Conservation (phyloP, 2,797 vertebrate species). For the Paguma larvata region DNA sequence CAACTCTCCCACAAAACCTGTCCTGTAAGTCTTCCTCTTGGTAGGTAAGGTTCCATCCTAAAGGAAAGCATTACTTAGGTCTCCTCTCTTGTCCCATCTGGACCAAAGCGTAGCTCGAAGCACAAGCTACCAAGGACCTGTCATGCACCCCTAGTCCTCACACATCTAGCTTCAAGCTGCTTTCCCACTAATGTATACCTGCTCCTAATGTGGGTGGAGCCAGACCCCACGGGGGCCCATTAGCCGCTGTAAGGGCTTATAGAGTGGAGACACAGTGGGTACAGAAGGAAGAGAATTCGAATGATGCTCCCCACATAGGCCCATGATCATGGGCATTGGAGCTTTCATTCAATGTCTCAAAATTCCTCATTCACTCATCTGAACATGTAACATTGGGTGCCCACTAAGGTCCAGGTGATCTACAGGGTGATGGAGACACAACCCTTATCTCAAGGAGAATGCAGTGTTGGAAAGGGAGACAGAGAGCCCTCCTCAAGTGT, state of each 20-base stretch:
- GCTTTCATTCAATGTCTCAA: not conserved
- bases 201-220: not conserved
- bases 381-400: fast-evolving
- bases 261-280: fast-evolving
- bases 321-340: fast-evolving
- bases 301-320: fast-evolving
- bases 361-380: not conserved
- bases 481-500: not conserved
- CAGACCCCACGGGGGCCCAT: fast-evolving
- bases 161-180: fast-evolving
- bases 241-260: fast-evolving
- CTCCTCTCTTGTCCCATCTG: not conserved
- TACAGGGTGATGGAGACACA: fast-evolving
- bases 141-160: fast-evolving
- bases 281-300: fast-evolving
- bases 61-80: not conserved
- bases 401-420: not conserved
- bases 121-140: not conserved
- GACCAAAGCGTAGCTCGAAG: not conserved
- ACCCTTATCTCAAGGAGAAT: not conserved
- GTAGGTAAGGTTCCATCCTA: not conserved
- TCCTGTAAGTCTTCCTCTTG: not conserved
- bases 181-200: fast-evolving
- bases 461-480: not conserved
- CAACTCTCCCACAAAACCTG: not conserved